Percentiles rank a stretch among this genome's conserved stretches.
Evolutionary conservation across 2,113 vertebrate genomes (phyloP).

Genomic region (Dendrocopos noguchii): DNA sequence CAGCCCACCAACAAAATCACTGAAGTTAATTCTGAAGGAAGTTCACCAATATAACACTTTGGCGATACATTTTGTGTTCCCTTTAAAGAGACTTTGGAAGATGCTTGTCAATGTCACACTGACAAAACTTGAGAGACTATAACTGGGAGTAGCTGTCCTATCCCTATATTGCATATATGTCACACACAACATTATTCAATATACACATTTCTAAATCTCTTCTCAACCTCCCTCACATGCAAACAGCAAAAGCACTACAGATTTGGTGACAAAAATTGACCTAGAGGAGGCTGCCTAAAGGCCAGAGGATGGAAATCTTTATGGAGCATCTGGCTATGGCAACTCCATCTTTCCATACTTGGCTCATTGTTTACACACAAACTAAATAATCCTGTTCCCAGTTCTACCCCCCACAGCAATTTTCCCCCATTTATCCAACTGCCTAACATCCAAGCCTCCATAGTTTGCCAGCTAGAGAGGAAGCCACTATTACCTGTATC

Average conservation of each 20-base stretch:
- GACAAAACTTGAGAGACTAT: background rate
- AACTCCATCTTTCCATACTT: background rate
- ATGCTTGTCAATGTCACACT: background rate
- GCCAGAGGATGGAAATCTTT: background rate
- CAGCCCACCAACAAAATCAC: background rate
- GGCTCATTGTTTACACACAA: background rate
- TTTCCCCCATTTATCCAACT: background rate
- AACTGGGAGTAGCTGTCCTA: background rate
- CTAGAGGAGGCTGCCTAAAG: background rate
- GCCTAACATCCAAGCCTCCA: background rate
- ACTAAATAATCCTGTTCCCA: background rate
- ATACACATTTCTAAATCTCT: background rate
- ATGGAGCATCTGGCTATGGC: background rate
- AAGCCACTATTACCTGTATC: background rate
- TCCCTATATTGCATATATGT: accelerated
- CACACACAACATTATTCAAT: background rate
- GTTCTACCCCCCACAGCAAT: too few relatives aligned
- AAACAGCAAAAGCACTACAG: background rate
- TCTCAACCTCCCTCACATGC: background rate
- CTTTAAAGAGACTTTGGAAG: background rate
- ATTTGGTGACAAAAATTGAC: background rate
- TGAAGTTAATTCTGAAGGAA: background rate
- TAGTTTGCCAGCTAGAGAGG: background rate
- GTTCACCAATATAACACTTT: background rate
- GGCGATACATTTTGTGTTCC: background rate